Conservation (phyloP, 2,113 vertebrate species). For the Clinocottus analis region DNA sequence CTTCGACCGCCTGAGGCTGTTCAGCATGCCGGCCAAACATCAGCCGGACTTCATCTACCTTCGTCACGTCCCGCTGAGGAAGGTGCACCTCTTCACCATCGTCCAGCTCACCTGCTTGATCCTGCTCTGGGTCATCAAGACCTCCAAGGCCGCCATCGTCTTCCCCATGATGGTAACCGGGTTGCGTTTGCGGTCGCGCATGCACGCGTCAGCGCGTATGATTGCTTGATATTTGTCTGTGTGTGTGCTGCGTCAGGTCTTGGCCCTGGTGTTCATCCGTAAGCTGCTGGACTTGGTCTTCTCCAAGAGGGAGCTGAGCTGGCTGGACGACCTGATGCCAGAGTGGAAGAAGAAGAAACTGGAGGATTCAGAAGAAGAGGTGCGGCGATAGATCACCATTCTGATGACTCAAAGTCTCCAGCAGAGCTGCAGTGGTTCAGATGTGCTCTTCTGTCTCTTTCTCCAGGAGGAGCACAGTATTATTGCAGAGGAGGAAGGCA, state of each 20-base stretch:
- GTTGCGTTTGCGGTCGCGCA: not conserved
- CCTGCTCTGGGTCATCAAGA: slow-evolving; percentile 98
- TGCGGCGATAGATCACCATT: slow-evolving; percentile 46
- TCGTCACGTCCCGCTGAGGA: slow-evolving; percentile 96
- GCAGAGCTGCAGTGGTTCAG: not conserved
- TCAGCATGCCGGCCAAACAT: slow-evolving; percentile 98
- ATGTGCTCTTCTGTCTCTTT: slow-evolving; percentile 13
- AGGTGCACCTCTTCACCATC: slow-evolving; percentile 97
- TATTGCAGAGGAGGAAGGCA: slow-evolving; percentile 94
- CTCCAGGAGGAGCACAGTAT: slow-evolving; percentile 96
- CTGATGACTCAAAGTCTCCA: not conserved
- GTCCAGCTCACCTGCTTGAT: slow-evolving; percentile 94
- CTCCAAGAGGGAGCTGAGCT: slow-evolving; percentile 95
- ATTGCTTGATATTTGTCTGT: not conserved
- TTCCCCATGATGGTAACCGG: slow-evolving; percentile 98
- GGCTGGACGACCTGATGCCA: slow-evolving; percentile 98
- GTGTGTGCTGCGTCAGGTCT: slow-evolving; percentile 85
- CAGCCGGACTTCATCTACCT: slow-evolving; percentile 99
- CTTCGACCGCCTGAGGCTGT: slow-evolving; percentile 95
- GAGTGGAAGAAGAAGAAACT: slow-evolving; percentile 99
- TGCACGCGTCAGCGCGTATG: slow-evolving; percentile 8
- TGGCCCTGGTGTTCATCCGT: slow-evolving; percentile 96
- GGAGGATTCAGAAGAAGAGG: slow-evolving; percentile 96
- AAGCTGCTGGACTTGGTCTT: slow-evolving; percentile 97
- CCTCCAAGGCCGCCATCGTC: slow-evolving; percentile 95